Conservation (phyloP, 2,797 vertebrate genomes). For the Melanotaenia boesemani region DNA sequence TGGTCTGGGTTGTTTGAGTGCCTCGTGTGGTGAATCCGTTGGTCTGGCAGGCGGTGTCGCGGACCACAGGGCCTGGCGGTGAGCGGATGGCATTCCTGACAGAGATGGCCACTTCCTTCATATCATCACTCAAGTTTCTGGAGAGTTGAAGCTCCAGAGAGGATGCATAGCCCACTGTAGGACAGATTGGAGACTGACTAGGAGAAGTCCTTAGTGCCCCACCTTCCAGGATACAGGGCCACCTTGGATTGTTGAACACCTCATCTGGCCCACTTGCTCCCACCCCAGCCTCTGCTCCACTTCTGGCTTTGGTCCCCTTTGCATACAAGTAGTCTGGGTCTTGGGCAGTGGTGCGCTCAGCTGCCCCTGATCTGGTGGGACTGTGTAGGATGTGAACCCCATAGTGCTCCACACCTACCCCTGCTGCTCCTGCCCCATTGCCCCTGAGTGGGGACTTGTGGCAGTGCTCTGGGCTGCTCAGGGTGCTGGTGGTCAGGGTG, state of each 20-base stretch:
- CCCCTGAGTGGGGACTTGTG: conserved; percentile 85
- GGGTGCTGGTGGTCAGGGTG: conserved; percentile 95
- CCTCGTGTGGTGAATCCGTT: conserved; percentile 89
- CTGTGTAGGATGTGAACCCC: conserved; percentile 90
- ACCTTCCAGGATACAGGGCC: conserved; percentile 88
- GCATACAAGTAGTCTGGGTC: conserved; percentile 76
- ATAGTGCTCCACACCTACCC: conserved; percentile 81
- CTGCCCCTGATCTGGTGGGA: conserved; percentile 78
- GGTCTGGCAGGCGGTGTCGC: conserved; percentile 94
- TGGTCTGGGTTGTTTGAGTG: conserved; percentile 94
- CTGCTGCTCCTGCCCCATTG: conserved; percentile 65
- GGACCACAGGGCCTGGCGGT: conserved; percentile 75
- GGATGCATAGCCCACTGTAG: conserved; percentile 88
- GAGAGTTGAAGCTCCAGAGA: conserved; percentile 91
- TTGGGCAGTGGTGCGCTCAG: conserved; percentile 67
- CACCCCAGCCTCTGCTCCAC: conserved; percentile 72
- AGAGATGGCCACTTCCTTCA: conserved; percentile 98
- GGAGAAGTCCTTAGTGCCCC: conserved; percentile 83
- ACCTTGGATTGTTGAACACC: conserved; percentile 85
- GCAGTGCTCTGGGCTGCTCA: conserved; percentile 93
- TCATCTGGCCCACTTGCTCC: conserved; percentile 79
- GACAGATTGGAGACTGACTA: conserved; percentile 85
- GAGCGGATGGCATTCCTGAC: conserved; percentile 90
- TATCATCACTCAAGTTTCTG: conserved; percentile 96
- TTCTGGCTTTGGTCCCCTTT: conserved; percentile 77